Evolutionary conservation across 2,888 invertebrate species (phyloP), one percentile per base, ranked within the genome.

Genomic region (Eueremaeus valkanovi): DNA sequence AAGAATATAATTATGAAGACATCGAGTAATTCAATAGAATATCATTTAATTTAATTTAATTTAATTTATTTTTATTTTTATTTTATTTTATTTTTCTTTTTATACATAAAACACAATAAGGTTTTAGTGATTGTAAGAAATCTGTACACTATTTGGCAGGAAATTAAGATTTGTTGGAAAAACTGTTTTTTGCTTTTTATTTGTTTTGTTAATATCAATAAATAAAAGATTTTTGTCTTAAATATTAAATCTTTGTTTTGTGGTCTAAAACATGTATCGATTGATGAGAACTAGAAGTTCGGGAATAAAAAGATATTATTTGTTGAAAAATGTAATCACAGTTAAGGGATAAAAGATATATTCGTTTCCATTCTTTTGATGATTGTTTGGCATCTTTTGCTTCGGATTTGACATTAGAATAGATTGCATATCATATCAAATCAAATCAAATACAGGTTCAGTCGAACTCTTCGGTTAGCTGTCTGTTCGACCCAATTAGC

Each of bases 301-400:
- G 68, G 68, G 68, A 68, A 68, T 68, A 40, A 68, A 63, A 68
- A 68, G 68, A 68, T 68, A 68, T 33, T 68, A 29, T 61, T 33
- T 55, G 24, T 49, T n/a, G 5, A 8, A 36, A 36, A 36, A 36
- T 36, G 36, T 31, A 68, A 68, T 68, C 68, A 68, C 68, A 68
- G 68, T 68, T 68, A 68, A 68, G 68, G 40, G 68, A 68, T 36
- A 68, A 31, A 40, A 68, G 16, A 68, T 1, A 68, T 68, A 36
- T 68, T 66, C 18, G 33, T 63, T 31, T 55, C 24, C 18, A 49
- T 3, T n/a, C 24, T 68, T 68, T 24, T 42, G 33, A 24, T 42
- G 68, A 68, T 68, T 68, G 68, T 68, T 68, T 68, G 68, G 68
- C 68, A 40, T 68, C 42, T 68, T 68, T 42, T 42, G 42, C 40